Conservation (phyloP, 1,140 invertebrate species). For the Sminthurinus signatus region DNA sequence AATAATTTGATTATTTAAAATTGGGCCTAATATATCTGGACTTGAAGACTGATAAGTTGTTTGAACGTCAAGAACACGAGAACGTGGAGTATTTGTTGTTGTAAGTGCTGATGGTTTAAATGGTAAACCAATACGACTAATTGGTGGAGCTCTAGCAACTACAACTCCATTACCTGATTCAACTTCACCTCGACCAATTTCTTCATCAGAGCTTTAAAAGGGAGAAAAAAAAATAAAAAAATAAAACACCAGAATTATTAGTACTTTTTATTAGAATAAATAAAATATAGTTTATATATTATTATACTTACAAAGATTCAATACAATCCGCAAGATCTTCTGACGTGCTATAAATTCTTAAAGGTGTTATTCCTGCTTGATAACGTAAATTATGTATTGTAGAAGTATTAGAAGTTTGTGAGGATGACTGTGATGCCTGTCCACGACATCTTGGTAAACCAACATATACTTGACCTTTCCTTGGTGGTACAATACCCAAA, state of each 20-base stretch:
- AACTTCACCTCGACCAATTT: too few relatives aligned
- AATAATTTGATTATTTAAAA: slow-evolving; percentile 33
- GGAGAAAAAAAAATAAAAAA: too few relatives aligned
- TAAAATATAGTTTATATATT: not conserved
- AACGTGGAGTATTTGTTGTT: not conserved
- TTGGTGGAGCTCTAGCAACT: slow-evolving; percentile 24
- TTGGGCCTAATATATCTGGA: slow-evolving; percentile 31
- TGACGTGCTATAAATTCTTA: slow-evolving; percentile 24
- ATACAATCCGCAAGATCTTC: slow-evolving; percentile 29
- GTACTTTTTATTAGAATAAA: not conserved
- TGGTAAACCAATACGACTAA: not conserved
- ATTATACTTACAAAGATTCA: slow-evolving; percentile 16
- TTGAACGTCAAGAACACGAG: not conserved
- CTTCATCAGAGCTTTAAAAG: slow-evolving; percentile 42
- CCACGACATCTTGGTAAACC: slow-evolving; percentile 40
- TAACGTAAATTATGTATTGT: slow-evolving; percentile 19
- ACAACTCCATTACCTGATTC: slow-evolving; percentile 44
- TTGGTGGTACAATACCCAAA: slow-evolving; percentile 47
- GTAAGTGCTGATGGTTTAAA: not conserved
- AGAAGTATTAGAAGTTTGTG: slow-evolving; percentile 10
- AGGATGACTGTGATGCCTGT: not conserved
- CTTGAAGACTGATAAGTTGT: slow-evolving; percentile 18
- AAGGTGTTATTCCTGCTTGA: slow-evolving; percentile 32
- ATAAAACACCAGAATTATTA: not conserved
- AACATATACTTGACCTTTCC: slow-evolving; percentile 46